phyloP scores from a whole-genome alignment of 2,113 vertebrate species.

The Eublepharis macularius region DNA sequence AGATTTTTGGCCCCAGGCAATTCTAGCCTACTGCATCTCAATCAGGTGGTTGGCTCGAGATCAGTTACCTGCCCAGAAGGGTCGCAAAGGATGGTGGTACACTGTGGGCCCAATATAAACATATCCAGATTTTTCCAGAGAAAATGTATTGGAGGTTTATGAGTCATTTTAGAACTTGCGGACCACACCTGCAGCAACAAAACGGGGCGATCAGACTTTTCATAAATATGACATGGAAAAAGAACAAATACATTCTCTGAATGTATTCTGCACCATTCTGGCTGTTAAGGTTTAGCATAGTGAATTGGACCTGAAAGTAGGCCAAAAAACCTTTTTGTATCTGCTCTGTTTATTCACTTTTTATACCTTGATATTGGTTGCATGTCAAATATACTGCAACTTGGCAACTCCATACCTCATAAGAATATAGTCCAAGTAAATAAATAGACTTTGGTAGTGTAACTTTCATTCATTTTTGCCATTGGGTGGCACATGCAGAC shows the following conservation, averaged over 20 bases:
- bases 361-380: too few relatives aligned
- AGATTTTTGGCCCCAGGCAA: neutral
- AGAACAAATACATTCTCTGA: neutral
- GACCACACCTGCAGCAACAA: constrained; percentile 65
- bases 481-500: too few relatives aligned
- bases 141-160: constrained; percentile 60
- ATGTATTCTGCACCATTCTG: neutral
- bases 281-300: too few relatives aligned
- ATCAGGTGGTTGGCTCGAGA: neutral
- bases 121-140: constrained; percentile 70
- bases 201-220: constrained; percentile 3
- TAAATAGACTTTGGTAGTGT: too few relatives aligned
- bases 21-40: neutral
- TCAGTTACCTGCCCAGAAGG: constrained; percentile 56
- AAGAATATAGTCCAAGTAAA: too few relatives aligned
- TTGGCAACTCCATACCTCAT: too few relatives aligned
- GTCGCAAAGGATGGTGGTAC: constrained; percentile 64
- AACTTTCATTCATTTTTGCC: too few relatives aligned
- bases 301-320: too few relatives aligned
- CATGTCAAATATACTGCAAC: too few relatives aligned
- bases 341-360: too few relatives aligned
- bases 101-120: constrained; percentile 53
- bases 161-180: constrained; percentile 43
- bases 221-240: constrained; percentile 1
- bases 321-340: too few relatives aligned